These are phyloP conservation scores for Cyclura pinguis DNA, from an alignment of 2,797 vertebrate species.

Conservation along the genomic window DNA sequence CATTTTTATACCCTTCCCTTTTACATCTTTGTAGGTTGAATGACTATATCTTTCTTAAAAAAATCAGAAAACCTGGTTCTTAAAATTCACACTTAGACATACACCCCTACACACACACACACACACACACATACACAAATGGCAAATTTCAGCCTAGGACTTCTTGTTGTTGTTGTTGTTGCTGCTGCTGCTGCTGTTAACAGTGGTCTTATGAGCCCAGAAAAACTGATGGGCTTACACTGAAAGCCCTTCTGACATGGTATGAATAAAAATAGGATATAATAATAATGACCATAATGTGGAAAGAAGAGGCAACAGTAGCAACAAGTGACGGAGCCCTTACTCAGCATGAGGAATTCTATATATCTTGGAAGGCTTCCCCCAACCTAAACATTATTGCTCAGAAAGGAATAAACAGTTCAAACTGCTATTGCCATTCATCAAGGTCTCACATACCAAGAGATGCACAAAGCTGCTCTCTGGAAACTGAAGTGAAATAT, in stretches of 20 bases:
- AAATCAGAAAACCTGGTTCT: slow-evolving; percentile 66
- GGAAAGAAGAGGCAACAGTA: slow-evolving; percentile 54
- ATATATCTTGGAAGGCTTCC: slow-evolving; percentile 84
- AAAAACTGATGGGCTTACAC: slow-evolving; percentile 76
- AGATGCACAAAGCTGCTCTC: slow-evolving; percentile 70
- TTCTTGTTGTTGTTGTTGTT: slow-evolving; percentile 6
- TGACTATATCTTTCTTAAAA: neutral
- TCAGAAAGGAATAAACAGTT: slow-evolving; percentile 82
- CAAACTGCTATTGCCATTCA: slow-evolving; percentile 72
- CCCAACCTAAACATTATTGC: slow-evolving; percentile 84
- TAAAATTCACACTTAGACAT: slow-evolving; percentile 73
- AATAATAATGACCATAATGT: slow-evolving; percentile 79
- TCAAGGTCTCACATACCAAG: slow-evolving; percentile 61
- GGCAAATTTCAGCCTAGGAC: slow-evolving; percentile 79
- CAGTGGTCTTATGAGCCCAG: slow-evolving; percentile 79
- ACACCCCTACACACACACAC: slow-evolving; percentile 59
- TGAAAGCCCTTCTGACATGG: slow-evolving; percentile 72
- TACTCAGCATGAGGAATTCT: slow-evolving; percentile 82
- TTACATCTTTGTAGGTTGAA: slow-evolving; percentile 69
- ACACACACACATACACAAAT: slow-evolving; percentile 61
- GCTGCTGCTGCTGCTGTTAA: slow-evolving; percentile 67
- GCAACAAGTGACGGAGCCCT: slow-evolving; percentile 78
- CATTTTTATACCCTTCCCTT: too few relatives aligned
- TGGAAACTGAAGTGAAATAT: slow-evolving; percentile 63
- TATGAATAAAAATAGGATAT: slow-evolving; percentile 70